Percentiles rank a stretch among this genome's conserved stretches.
Evolutionary conservation across 2,113 vertebrate species (phyloP).

Genomic region (Monarcha castaneiventris): DNA sequence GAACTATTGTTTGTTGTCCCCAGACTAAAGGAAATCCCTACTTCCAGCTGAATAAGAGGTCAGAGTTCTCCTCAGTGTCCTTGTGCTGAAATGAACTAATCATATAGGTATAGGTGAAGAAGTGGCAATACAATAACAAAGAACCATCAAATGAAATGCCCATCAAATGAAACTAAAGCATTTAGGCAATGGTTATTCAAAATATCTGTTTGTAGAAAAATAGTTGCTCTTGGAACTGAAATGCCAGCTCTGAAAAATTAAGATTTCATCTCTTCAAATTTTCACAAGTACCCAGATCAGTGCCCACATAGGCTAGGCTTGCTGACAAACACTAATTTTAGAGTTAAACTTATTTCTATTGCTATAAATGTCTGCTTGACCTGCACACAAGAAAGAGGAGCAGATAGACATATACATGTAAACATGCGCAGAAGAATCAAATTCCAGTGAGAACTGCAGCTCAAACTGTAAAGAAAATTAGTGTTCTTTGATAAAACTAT

Average conservation of each 20-base stretch:
- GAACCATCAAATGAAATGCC: not conserved
- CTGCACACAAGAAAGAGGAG: not conserved
- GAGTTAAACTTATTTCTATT: not conserved
- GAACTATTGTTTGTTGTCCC: not conserved
- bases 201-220: not conserved
- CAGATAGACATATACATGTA: fast-evolving
- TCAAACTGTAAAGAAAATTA: not conserved
- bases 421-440: not conserved
- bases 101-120: not conserved
- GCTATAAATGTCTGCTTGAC: not conserved
- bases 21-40: not conserved
- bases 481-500: not conserved
- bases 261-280: not conserved
- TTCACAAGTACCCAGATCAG: not conserved
- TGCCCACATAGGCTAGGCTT: not conserved
- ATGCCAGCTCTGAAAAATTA: not conserved
- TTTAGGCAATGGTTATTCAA: not conserved
- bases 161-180: not conserved
- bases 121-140: not conserved
- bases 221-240: not conserved
- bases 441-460: not conserved
- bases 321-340: not conserved
- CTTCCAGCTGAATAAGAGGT: not conserved
- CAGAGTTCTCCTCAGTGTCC: not conserved
- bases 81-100: not conserved